Conservation (phyloP, 2,113 vertebrate genomes). For the Monopterus albus region DNA sequence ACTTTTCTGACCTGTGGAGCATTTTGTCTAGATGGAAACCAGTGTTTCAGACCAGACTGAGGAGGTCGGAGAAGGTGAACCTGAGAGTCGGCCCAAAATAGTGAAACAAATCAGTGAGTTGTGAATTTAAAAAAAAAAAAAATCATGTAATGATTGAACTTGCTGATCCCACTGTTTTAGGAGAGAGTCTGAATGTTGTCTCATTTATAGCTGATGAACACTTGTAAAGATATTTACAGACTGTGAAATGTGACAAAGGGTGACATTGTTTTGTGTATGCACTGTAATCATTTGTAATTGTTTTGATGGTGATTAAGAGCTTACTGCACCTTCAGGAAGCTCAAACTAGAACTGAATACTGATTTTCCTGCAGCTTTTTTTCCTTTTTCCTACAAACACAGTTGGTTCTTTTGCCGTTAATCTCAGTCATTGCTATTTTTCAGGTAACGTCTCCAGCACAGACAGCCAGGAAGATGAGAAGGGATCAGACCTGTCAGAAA, state of each 20-base stretch:
- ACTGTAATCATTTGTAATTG: background rate
- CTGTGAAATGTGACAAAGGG: too few relatives aligned
- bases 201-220: background rate
- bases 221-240: background rate
- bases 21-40: slow-evolving; percentile 47
- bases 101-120: slow-evolving; percentile 76
- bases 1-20: background rate
- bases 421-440: background rate
- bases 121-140: too few relatives aligned
- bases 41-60: slow-evolving; percentile 9
- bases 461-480: slow-evolving; percentile 73
- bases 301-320: background rate
- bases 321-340: background rate
- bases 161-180: too few relatives aligned
- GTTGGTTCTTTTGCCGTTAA: background rate
- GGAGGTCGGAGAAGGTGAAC: slow-evolving; percentile 22
- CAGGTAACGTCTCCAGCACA: slow-evolving; percentile 69
- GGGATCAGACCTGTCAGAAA: slow-evolving; percentile 65
- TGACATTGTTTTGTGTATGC: background rate
- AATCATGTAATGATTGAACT: too few relatives aligned
- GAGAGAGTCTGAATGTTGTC: too few relatives aligned
- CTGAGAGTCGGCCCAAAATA: slow-evolving; percentile 42
- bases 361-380: too few relatives aligned
- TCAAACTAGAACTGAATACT: background rate
- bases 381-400: background rate